Conservation (phyloP, 2,888 invertebrate genomes). For the Ctenicera cuprea region DNA sequence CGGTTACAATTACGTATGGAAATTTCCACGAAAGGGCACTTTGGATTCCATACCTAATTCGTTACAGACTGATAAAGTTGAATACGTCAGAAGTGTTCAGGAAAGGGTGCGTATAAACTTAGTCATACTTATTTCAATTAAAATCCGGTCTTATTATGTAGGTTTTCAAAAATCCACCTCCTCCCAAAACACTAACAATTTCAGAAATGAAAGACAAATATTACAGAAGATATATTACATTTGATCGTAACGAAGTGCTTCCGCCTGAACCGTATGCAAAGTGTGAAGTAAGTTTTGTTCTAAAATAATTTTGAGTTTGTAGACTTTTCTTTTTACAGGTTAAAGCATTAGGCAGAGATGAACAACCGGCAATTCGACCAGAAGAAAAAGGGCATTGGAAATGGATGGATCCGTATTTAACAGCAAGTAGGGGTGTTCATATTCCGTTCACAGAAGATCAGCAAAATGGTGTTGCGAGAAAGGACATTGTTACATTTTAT, state of each 20-base stretch:
- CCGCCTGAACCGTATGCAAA: slow-evolving; percentile 62
- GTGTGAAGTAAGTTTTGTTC: slow-evolving; percentile 61
- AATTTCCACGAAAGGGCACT: slow-evolving; percentile 56
- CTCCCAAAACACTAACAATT: slow-evolving; percentile 57
- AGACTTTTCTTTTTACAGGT: slow-evolving; percentile 57
- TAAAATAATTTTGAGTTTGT: background rate
- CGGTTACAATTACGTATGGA: slow-evolving; percentile 56
- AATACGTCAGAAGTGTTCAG: slow-evolving; percentile 62
- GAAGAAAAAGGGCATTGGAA: slow-evolving; percentile 68
- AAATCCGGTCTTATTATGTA: slow-evolving; percentile 37
- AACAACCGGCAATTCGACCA: slow-evolving; percentile 68
- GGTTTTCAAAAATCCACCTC: slow-evolving; percentile 65
- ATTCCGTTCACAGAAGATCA: slow-evolving; percentile 65
- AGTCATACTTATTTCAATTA: background rate
- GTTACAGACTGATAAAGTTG: slow-evolving; percentile 48
- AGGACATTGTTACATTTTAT: slow-evolving; percentile 70
- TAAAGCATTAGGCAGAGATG: slow-evolving; percentile 66
- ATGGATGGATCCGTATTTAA: slow-evolving; percentile 70
- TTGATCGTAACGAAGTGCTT: slow-evolving; percentile 54
- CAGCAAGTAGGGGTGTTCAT: slow-evolving; percentile 66
- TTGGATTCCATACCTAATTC: slow-evolving; percentile 53
- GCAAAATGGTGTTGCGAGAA: slow-evolving; percentile 65
- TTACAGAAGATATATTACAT: slow-evolving; percentile 51
- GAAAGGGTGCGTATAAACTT: slow-evolving; percentile 61
- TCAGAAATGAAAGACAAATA: slow-evolving; percentile 67